phyloP scores from a whole-genome alignment of 2,113 vertebrate genomes.

The Podarcis raffonei region DNA sequence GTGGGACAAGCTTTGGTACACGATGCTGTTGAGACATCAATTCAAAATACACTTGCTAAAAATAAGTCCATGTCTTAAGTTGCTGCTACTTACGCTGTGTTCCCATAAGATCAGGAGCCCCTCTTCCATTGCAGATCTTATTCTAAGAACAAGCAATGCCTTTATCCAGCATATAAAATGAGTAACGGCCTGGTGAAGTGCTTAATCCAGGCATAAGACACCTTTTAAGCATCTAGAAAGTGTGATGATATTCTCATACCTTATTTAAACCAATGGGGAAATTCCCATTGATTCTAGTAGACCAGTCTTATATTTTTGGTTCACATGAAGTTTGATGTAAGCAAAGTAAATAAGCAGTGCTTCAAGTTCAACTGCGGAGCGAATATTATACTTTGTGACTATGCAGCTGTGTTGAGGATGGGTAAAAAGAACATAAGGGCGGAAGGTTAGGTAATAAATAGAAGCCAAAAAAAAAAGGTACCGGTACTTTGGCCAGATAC shows the following conservation, averaged over 20 bases:
- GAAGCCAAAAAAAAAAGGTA: no score
- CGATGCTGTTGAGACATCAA: neutral
- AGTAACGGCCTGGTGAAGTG: neutral
- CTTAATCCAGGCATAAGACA: neutral
- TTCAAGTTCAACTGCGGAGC: neutral
- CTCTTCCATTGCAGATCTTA: neutral
- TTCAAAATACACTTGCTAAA: slow-evolving; percentile 29
- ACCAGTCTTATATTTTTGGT: neutral
- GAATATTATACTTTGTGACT: neutral
- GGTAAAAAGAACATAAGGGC: neutral
- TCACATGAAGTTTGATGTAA: neutral
- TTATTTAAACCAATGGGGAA: neutral
- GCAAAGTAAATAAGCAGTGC: neutral
- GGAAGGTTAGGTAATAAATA: neutral
- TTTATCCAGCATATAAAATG: neutral
- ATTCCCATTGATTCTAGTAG: neutral
- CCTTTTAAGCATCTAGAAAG: neutral
- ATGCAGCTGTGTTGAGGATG: neutral
- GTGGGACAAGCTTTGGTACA: neutral
- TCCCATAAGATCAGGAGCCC: neutral
- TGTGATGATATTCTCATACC: no score
- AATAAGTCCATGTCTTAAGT: neutral
- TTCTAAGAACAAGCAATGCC: neutral
- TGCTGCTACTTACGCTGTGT: neutral
- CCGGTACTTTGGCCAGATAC: neutral